A percentile compares a stretch with the other conserved stretches of the same genome.
Evolutionary conservation across 2,888 invertebrate species (phyloP).

Genomic region (Myopa testacea): DNA sequence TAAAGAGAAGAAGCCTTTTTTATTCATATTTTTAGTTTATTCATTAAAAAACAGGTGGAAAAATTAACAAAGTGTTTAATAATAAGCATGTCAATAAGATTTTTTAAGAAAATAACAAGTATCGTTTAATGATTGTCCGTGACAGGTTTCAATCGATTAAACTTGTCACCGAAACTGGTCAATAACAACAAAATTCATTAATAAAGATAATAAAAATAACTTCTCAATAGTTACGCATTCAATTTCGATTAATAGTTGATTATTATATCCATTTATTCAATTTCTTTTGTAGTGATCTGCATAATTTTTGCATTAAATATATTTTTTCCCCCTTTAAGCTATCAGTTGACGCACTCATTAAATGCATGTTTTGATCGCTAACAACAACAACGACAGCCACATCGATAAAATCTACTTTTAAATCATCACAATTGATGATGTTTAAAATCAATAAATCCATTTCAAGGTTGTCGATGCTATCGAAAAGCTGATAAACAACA

Average conservation of each 20-base stretch:
- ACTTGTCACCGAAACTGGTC: neutral
- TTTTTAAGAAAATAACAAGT: too few species aligned
- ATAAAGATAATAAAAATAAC: neutral
- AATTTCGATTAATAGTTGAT: neutral
- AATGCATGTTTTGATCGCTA: conserved; percentile 13
- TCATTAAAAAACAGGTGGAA: too few species aligned
- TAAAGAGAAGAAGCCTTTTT: too few species aligned
- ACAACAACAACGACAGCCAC: neutral
- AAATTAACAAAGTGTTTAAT: too few species aligned
- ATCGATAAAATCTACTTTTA: neutral
- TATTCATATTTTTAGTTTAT: neutral
- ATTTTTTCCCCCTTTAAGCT: neutral
- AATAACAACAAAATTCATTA: neutral
- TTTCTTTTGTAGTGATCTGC: neutral
- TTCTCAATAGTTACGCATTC: neutral
- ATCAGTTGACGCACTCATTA: neutral
- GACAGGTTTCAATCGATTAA: neutral
- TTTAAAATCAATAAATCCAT: conserved; percentile 32
- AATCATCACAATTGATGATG: conserved; percentile 6
- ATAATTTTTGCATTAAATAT: neutral
- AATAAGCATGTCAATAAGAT: too few species aligned
- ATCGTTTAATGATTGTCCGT: neutral
- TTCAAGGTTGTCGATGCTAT: conserved; percentile 32
- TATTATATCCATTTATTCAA: neutral
- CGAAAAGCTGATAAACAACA: conserved; percentile 13